These are phyloP conservation scores for Perithous albicinctus DNA, from an alignment of 2,888 invertebrate genomes.

Conservation along the genomic window DNA sequence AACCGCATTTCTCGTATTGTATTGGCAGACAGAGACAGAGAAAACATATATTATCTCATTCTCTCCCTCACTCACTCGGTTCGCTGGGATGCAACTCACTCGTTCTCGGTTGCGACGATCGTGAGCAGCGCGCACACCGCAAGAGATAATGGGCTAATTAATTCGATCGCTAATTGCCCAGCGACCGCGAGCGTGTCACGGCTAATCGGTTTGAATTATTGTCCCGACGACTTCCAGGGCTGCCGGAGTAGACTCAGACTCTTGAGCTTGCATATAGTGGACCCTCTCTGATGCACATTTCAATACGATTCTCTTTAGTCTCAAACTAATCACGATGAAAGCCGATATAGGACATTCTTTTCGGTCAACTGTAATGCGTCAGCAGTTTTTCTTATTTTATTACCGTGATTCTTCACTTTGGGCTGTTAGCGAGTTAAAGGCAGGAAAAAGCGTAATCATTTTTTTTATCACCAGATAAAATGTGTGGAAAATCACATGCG, in stretches of 20 bases:
- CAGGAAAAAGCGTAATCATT: no score
- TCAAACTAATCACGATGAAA: conserved; percentile 26
- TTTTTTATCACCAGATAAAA: no score
- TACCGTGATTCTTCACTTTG: neutral
- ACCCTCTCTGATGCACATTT: conserved; percentile 9
- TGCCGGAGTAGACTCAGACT: neutral
- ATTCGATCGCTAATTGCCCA: conserved; percentile 81
- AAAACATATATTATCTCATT: conserved; percentile 18
- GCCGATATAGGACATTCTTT: conserved; percentile 7
- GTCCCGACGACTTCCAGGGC: conserved; percentile 63
- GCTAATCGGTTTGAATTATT: conserved; percentile 81
- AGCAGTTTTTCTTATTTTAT: neutral
- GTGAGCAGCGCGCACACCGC: conserved; percentile 66
- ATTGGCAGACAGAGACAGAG: neutral
- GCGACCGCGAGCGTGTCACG: conserved; percentile 77
- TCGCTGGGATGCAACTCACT: conserved; percentile 29
- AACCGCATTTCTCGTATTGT: conserved; percentile 7
- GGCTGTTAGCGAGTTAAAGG: no score
- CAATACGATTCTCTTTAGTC: conserved; percentile 28
- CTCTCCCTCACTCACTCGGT: conserved; percentile 45
- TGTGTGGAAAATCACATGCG: no score
- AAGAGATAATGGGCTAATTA: conserved; percentile 82
- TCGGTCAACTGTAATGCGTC: neutral
- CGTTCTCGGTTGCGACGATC: conserved; percentile 5
- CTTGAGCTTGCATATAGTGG: neutral